Base-by-base conservation (phyloP, 1,140 invertebrate species). In the Atta cephalotes region DNA sequence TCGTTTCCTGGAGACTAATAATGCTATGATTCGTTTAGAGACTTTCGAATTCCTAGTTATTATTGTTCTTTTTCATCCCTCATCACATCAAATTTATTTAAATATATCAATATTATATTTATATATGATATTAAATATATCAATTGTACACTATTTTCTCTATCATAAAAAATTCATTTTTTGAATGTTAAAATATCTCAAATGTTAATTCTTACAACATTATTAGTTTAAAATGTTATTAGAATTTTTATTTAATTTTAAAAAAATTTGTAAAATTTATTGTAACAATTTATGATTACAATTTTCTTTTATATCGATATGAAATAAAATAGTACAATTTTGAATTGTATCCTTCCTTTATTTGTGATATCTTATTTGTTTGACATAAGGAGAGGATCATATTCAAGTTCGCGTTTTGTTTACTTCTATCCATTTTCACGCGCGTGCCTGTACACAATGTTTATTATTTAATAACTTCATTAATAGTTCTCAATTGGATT, bases 401-500 rank as follows among this genome's bases (percentile, higher is more conserved):
- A 25, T 58, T 12, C 51, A 4, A 18, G 31, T 39, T 56, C 3
- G n/a, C 21, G 9, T 14, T 21, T 49, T 60, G 56, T 62, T n/a
- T 72, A 58, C 25, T 31, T 16, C 10, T 81, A 10, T 60, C 3
- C 35, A 31, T 18, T 1, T 56, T 31, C 14, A 14, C 35, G 39
- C 14, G 49, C 49, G 49, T 51, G 49, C 10, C 49, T 31, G n/a
- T 31, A 25, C 12, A 63, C 12, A 63, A 18, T 76, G 56, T 84
- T 84, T 84, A 70, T 76, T 70, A 84, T 21, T 76, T 51, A 25
- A 25, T n/a, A 62, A 28, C 39, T 51, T 76, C 80, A 74, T 84
- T 84, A 84, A 84, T 84, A 76, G 80, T 74, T 76, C 70, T 84
- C 56, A 63, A 76, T 76, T 76, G 56, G 53, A 74, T 84, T 76